A percentile compares a stretch with the other conserved stretches of the same genome.
These are phyloP conservation scores for Pterocles gutturalis DNA, from an alignment of 2,113 vertebrate genomes.

Conservation along the genomic window DNA sequence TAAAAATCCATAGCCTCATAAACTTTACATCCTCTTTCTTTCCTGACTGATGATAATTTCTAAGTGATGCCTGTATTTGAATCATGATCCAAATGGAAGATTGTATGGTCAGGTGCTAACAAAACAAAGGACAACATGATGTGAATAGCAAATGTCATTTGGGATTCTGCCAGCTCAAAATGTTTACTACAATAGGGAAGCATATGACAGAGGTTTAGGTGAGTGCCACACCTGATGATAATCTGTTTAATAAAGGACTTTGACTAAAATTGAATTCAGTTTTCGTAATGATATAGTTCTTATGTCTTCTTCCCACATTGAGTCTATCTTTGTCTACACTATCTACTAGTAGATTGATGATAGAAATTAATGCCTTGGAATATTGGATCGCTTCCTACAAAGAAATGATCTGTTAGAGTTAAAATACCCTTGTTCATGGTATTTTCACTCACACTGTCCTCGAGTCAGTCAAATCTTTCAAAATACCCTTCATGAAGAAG, in stretches of 20 bases:
- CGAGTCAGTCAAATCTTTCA: background rate
- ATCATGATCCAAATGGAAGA: background rate
- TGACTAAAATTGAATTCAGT: slow-evolving; percentile 17
- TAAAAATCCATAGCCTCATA: background rate
- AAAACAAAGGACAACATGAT: background rate
- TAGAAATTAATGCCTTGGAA: slow-evolving; percentile 27
- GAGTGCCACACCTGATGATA: slow-evolving; percentile 36
- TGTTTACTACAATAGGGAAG: background rate
- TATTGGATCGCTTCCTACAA: background rate
- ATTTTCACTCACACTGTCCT: background rate
- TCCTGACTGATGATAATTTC: background rate
- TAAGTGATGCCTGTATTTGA: background rate
- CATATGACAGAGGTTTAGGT: background rate
- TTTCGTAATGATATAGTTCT: slow-evolving; percentile 34
- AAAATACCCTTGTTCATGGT: background rate
- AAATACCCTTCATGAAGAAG: background rate
- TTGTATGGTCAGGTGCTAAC: background rate
- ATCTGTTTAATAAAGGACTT: slow-evolving; percentile 64
- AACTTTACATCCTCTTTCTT: background rate
- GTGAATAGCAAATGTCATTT: background rate
- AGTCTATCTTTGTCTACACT: slow-evolving; percentile 8
- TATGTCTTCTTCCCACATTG: slow-evolving; percentile 1
- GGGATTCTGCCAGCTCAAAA: background rate
- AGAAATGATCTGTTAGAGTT: background rate
- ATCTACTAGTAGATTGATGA: background rate